These are phyloP conservation scores for Crax fasciolata DNA, from an alignment of 2,797 vertebrate species.

Conservation along the genomic window DNA sequence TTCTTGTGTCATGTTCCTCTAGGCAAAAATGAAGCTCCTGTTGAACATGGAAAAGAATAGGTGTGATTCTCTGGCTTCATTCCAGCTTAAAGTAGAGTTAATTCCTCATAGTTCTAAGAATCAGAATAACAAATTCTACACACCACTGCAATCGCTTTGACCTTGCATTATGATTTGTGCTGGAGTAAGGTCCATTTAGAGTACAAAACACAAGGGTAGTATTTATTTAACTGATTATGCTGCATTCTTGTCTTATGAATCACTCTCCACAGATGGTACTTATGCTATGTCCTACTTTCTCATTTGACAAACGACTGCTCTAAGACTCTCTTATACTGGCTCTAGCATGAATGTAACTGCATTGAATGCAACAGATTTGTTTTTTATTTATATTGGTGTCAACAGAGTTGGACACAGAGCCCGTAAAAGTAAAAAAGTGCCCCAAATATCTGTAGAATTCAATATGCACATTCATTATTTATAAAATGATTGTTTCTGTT, in stretches of 20 bases:
- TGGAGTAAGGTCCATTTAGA: conserved; percentile 49
- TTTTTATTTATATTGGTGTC: conserved; percentile 52
- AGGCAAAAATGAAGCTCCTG: background rate
- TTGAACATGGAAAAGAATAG: background rate
- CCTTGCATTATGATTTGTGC: conserved; percentile 56
- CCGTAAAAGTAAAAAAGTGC: conserved; percentile 56
- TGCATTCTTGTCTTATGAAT: conserved; percentile 72
- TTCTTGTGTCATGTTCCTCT: accelerated
- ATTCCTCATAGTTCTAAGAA: conserved; percentile 37
- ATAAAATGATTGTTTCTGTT: conserved; percentile 65
- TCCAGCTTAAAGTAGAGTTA: background rate
- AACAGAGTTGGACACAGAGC: background rate
- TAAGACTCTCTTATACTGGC: conserved; percentile 19
- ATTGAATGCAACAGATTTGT: background rate
- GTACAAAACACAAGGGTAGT: conserved; percentile 64
- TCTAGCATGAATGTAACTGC: background rate
- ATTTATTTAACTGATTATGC: conserved; percentile 76
- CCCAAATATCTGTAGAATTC: conserved; percentile 51
- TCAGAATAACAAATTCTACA: conserved; percentile 14
- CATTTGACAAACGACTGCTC: conserved; percentile 7
- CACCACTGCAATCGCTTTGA: conserved; percentile 5
- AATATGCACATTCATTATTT: conserved; percentile 61
- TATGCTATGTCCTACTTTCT: conserved; percentile 67
- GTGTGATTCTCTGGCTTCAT: background rate
- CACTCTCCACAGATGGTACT: conserved; percentile 72